These are phyloP conservation scores for Drosophila austrosaltans DNA, from an alignment of 2,888 invertebrate species.

Conservation along the genomic window DNA sequence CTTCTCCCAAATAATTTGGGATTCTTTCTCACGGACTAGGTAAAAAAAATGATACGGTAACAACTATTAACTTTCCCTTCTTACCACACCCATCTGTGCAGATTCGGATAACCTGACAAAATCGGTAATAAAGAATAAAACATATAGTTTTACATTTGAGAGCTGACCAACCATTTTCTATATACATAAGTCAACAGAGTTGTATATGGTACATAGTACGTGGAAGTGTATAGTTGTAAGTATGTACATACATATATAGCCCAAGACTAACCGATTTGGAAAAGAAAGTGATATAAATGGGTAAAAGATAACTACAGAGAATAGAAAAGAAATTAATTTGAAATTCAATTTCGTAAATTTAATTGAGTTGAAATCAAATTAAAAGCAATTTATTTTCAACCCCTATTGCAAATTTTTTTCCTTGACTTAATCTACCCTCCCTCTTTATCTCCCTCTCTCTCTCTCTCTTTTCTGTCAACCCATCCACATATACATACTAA, in stretches of 20 bases:
- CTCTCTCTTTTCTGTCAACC: constrained; percentile 29
- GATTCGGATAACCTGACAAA: no score
- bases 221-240: neutral
- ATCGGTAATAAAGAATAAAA: no score
- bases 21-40: neutral
- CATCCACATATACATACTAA: constrained; percentile 44
- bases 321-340: constrained; percentile 77
- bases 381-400: constrained; percentile 83
- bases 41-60: neutral
- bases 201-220: constrained; percentile 1
- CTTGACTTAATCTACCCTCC: neutral
- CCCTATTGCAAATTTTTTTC: constrained; percentile 76
- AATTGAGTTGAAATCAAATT: constrained; percentile 84
- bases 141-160: no score
- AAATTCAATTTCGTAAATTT: constrained; percentile 83
- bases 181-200: no score
- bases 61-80: no score
- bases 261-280: neutral
- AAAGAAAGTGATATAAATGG: constrained; percentile 33
- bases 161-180: no score
- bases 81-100: no score
- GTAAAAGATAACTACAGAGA: constrained; percentile 4
- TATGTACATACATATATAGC: neutral
- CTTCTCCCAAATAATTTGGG: neutral
- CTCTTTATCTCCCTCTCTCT: constrained; percentile 22